These are phyloP conservation scores for Pteruthius melanotis DNA, from an alignment of 2,113 vertebrate species.

Conservation along the genomic window DNA sequence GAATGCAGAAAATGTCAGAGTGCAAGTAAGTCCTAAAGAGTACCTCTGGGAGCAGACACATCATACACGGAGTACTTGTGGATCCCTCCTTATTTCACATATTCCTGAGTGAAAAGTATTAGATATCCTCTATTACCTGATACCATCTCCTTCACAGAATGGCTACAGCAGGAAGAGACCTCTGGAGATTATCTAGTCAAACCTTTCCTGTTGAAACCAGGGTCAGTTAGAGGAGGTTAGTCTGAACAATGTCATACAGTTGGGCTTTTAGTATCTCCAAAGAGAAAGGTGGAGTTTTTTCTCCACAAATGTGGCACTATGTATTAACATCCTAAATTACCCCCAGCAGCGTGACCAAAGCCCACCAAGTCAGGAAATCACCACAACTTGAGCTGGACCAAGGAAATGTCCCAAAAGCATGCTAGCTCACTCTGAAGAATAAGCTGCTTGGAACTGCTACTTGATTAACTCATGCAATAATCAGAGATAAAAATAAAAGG, in stretches of 20 bases:
- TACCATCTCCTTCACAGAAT: background rate
- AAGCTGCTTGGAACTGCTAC: background rate
- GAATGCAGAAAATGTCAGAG: background rate
- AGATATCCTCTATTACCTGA: background rate
- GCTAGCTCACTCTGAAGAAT: background rate
- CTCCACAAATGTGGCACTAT: background rate
- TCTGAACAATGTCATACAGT: background rate
- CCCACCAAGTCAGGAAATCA: background rate
- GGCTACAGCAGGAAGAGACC: background rate
- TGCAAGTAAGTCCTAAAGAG: background rate
- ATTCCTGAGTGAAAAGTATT: background rate
- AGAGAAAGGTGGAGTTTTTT: background rate
- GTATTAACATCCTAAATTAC: background rate
- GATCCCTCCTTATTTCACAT: background rate
- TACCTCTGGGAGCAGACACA: background rate
- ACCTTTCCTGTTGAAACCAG: background rate
- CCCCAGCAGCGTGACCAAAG: background rate
- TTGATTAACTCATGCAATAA: background rate
- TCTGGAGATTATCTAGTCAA: background rate
- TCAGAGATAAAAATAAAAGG: background rate
- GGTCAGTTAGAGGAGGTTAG: background rate
- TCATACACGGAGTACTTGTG: background rate
- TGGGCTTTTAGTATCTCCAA: background rate
- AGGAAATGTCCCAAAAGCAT: background rate
- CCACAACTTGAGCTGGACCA: background rate